A percentile compares a stretch with the other conserved stretches of the same genome.
These are phyloP conservation scores for Lepus europaeus DNA, from an alignment of 2,113 vertebrate species.

Conservation along the genomic window DNA sequence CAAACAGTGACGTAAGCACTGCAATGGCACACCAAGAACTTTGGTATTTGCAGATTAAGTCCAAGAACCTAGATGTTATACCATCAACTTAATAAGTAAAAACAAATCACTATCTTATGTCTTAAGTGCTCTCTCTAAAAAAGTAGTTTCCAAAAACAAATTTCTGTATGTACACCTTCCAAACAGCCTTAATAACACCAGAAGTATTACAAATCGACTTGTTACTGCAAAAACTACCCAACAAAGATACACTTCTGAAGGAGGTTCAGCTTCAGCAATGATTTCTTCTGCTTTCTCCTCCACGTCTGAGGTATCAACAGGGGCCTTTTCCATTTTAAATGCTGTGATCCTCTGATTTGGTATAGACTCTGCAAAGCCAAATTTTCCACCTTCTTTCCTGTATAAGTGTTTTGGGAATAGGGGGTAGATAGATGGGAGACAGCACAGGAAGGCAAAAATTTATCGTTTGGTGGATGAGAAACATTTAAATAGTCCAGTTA, in stretches of 20 bases:
- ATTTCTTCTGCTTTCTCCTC: slow-evolving; percentile 91
- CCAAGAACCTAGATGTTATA: not conserved
- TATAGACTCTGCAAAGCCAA: slow-evolving; percentile 96
- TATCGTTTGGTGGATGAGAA: not conserved
- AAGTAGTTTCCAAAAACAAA: slow-evolving; percentile 5
- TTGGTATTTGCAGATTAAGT: not conserved
- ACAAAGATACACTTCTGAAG: slow-evolving; percentile 91
- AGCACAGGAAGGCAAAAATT: slow-evolving; percentile 29
- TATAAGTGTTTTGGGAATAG: not conserved
- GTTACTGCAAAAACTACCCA: not conserved
- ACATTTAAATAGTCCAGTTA: not conserved
- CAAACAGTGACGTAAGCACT: too few species aligned
- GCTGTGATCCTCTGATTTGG: slow-evolving; percentile 94
- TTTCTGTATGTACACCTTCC: not conserved
- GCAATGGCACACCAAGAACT: not conserved
- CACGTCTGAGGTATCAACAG: slow-evolving; percentile 89
- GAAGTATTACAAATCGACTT: not conserved
- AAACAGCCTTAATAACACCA: not conserved
- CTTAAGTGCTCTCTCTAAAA: slow-evolving; percentile 15
- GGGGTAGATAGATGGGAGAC: not conserved
- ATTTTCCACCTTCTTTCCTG: slow-evolving; percentile 96
- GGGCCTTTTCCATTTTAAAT: slow-evolving; percentile 91
- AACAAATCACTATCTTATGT: not conserved
- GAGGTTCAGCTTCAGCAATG: slow-evolving; percentile 88
- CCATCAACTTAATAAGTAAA: not conserved